Evolutionary conservation across 2,888 invertebrate genomes (phyloP), one percentile per base, ranked within the genome.

Genomic region (Drosophila seclusa): DNA sequence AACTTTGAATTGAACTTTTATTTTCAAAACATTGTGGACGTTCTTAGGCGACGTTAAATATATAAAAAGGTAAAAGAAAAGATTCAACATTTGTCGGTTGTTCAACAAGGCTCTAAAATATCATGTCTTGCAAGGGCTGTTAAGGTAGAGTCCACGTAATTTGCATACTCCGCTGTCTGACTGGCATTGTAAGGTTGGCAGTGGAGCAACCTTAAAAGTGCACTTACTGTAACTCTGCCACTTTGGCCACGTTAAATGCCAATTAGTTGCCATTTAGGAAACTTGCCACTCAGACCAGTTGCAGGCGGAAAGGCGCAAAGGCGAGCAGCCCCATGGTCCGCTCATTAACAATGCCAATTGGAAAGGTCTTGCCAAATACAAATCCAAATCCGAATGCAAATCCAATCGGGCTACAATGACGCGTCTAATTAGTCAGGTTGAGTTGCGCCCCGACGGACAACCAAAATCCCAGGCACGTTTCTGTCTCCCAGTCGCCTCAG

Each of bases 371-470:
- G 63, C 66, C 66, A 50, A 24, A 49, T 49, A 40, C 57, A 40
- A 57, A 49, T 49, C 76, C 65, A 70, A 79, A 79, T 80, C 81
- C 80, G 69, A 89, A 80, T 83, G 87, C 83, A 85, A 84, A 85
- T 87, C 90, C 84, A 89, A 85, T 89, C 85, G 78, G 77, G 83
- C 77, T 72, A 85, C 88, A 89, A 85, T 89, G 84, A 85, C 83
- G 90, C 88, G 86, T 85, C 85, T 85, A 85, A 85, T 85, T 85
- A 85, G 90, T 89, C 90, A 79, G 88, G 67, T 68, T 73, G 82
- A 80, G 72, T 64, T 62, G 57, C 36, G 70, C 68, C 73, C 57
- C 66, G 40, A 49, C 67, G 48, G 58, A 45, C 24, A 24, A 24
- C 45, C 16, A 50, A 70, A 79, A 75, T 82, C 90, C 82, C 88